Percentiles rank a stretch among this genome's conserved stretches.
phyloP scores from a whole-genome alignment of 2,797 vertebrate species.

The Sus cebifrons region DNA sequence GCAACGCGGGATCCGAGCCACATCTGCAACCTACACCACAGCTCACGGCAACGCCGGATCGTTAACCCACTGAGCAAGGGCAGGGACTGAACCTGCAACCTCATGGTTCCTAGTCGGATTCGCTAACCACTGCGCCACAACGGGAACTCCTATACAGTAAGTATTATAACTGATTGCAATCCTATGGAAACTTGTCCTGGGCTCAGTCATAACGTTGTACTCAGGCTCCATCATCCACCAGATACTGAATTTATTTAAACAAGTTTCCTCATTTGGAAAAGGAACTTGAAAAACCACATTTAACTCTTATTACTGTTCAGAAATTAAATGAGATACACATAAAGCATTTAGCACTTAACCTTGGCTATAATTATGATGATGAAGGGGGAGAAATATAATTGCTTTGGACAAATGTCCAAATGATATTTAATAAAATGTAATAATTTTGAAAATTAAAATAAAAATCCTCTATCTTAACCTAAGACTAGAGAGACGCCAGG shows the following conservation, averaged over 20 bases:
- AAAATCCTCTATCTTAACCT: background rate
- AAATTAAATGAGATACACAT: background rate
- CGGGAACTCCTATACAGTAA: background rate
- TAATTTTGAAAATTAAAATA: background rate
- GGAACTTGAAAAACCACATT: background rate
- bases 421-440: background rate
- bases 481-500: background rate
- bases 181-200: background rate
- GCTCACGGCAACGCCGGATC: too few relatives aligned
- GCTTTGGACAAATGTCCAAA: conserved; percentile 17
- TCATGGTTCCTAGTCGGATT: too few relatives aligned
- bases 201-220: background rate
- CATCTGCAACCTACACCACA: too few relatives aligned
- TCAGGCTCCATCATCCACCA: background rate
- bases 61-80: too few relatives aligned
- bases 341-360: background rate
- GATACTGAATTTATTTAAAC: background rate
- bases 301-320: background rate
- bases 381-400: background rate
- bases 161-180: background rate
- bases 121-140: too few relatives aligned
- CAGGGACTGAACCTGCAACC: too few relatives aligned
- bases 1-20: too few relatives aligned
- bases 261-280: background rate
- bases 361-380: background rate